Evolutionary conservation across 2,797 vertebrate species (phyloP).

Genomic region (Dryobates pubescens): DNA sequence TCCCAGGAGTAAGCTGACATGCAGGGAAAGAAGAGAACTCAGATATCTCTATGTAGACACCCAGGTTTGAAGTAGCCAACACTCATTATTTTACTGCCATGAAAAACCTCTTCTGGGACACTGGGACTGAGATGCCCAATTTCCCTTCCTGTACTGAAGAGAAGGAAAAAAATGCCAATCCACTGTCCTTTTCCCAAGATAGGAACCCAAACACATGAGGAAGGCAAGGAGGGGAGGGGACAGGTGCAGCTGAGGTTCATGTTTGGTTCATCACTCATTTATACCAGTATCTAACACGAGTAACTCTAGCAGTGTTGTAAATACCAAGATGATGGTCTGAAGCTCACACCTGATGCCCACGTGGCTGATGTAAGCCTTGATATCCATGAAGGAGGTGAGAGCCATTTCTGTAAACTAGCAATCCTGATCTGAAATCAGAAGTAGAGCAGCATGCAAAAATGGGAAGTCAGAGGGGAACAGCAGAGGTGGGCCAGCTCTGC

Average conservation of each 20-base stretch:
- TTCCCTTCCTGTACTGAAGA: neutral
- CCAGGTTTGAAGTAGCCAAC: neutral
- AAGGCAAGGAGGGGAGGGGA: neutral
- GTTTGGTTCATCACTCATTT: neutral
- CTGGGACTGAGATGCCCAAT: neutral
- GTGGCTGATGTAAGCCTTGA: neutral
- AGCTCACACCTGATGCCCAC: neutral
- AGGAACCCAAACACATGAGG: neutral
- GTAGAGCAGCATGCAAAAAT: neutral
- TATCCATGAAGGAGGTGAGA: neutral
- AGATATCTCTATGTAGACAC: neutral
- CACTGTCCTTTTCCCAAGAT: neutral
- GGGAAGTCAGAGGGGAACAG: neutral
- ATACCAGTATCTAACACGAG: neutral
- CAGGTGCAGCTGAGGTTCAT: neutral
- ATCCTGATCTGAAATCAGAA: neutral
- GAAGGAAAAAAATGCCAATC: neutral
- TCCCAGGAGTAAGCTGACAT: neutral
- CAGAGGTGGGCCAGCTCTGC: neutral
- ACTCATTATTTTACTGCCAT: neutral
- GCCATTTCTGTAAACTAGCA: neutral
- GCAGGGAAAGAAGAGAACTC: neutral
- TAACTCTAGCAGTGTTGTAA: neutral
- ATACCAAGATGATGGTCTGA: neutral
- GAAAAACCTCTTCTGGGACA: neutral